Conservation (phyloP, 2,797 vertebrate genomes). For the Lophotriccus pileatus region DNA sequence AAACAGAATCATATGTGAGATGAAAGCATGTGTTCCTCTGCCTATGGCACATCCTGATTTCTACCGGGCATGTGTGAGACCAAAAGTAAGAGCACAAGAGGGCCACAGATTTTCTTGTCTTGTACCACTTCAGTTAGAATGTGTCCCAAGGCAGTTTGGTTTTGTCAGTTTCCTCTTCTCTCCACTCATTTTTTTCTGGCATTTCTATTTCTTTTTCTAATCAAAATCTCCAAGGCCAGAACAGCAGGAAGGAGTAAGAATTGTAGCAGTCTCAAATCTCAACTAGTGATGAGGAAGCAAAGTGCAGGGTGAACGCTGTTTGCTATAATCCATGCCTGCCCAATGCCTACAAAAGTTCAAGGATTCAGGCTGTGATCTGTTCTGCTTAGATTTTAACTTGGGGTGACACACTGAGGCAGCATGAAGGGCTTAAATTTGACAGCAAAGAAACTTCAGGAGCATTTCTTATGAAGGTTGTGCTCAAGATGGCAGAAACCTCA, state of each 20-base stretch:
- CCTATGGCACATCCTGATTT: neutral
- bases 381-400: conserved; percentile 7
- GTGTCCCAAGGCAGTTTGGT: neutral
- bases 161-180: conserved; percentile 1
- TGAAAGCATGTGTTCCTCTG: neutral
- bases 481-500: conserved; percentile 62
- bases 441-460: conserved; percentile 14
- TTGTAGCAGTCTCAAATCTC: neutral
- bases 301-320: neutral
- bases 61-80: neutral
- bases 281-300: neutral
- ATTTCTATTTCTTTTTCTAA: conserved; percentile 1
- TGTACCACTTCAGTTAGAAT: neutral
- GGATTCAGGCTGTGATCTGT: neutral
- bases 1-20: neutral
- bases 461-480: conserved; percentile 1
- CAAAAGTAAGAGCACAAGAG: neutral
- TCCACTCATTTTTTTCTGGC: neutral
- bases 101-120: neutral
- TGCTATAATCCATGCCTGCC: neutral
- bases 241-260: neutral
- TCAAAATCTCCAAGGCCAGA: neutral
- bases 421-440: neutral
- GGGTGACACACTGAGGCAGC: neutral
- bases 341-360: neutral